Evolutionary conservation across 1,140 invertebrate genomes (phyloP).

Genomic region (Listronotus bonariensis): DNA sequence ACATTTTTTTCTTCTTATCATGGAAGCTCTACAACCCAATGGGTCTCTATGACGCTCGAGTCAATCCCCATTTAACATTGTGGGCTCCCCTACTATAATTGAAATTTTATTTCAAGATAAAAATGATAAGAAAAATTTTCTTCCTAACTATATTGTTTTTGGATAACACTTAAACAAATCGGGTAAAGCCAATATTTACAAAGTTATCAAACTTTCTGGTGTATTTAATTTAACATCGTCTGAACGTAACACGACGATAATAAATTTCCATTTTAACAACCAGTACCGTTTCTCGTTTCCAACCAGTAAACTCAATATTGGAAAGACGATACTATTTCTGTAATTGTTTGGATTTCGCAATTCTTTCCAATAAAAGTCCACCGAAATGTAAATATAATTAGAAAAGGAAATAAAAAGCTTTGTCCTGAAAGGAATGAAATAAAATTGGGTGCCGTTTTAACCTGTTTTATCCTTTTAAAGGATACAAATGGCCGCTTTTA

Average conservation of each 20-base stretch:
- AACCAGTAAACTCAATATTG: conserved; percentile 11
- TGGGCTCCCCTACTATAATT: too few species aligned
- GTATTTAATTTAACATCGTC: too few species aligned
- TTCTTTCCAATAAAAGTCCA: conserved; percentile 37
- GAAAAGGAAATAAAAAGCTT: conserved; percentile 29
- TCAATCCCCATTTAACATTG: too few species aligned
- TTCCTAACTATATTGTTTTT: too few species aligned
- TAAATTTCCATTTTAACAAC: conserved; percentile 20
- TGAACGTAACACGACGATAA: neutral
- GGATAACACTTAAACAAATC: too few species aligned
- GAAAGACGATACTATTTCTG: conserved; percentile 27
- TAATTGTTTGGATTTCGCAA: conserved; percentile 34
- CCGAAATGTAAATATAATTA: conserved; percentile 37
- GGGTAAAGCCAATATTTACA: too few species aligned
- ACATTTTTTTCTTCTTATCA: too few species aligned
- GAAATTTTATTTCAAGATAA: too few species aligned
- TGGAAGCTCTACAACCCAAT: too few species aligned
- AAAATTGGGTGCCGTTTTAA: conserved; percentile 20
- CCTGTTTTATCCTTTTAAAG: conserved; percentile 19
- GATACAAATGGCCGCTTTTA: conserved; percentile 26
- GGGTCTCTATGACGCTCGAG: too few species aligned
- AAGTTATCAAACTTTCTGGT: too few species aligned
- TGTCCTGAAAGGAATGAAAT: conserved; percentile 8
- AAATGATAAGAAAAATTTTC: too few species aligned
- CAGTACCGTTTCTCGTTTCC: conserved; percentile 5